phyloP scores from a whole-genome alignment of 2,797 vertebrate species.

The Cryptoblepharus egeriae region DNA sequence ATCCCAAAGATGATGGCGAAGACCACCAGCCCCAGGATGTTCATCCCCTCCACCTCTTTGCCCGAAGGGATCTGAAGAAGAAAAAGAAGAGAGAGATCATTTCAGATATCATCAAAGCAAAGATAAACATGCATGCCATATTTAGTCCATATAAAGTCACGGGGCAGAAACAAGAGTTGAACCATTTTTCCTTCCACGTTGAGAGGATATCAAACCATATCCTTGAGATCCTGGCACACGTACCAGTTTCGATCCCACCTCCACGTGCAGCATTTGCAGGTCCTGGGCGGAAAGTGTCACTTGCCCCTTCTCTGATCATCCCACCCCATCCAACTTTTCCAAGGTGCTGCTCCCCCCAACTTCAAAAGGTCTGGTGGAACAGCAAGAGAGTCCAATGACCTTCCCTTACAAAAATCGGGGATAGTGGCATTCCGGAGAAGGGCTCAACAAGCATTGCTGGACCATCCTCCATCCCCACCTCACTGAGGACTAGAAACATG shows the following conservation, averaged over 20 bases:
- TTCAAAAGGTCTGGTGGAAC: no score
- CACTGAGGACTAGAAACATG: neutral
- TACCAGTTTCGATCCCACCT: neutral
- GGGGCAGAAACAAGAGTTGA: neutral
- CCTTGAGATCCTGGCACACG: neutral
- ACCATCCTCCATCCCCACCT: neutral
- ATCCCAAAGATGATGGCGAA: conserved; percentile 90
- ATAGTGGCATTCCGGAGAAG: neutral
- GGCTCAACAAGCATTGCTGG: no score
- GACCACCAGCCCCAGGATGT: conserved; percentile 91
- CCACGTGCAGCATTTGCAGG: neutral
- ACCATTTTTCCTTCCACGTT: neutral
- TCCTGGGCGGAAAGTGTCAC: no score
- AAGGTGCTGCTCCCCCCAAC: no score
- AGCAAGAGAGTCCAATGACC: no score
- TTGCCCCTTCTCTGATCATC: no score
- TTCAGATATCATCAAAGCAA: no score
- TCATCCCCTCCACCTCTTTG: conserved; percentile 85
- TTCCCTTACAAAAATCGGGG: neutral
- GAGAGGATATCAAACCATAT: no score
- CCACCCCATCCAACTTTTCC: no score
- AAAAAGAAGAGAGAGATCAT: neutral
- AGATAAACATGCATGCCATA: neutral
- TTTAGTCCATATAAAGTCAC: neutral
- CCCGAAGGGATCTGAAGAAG: conserved; percentile 76